Conservation (phyloP, 2,888 invertebrate species). For the Cyclophora albipunctata region DNA sequence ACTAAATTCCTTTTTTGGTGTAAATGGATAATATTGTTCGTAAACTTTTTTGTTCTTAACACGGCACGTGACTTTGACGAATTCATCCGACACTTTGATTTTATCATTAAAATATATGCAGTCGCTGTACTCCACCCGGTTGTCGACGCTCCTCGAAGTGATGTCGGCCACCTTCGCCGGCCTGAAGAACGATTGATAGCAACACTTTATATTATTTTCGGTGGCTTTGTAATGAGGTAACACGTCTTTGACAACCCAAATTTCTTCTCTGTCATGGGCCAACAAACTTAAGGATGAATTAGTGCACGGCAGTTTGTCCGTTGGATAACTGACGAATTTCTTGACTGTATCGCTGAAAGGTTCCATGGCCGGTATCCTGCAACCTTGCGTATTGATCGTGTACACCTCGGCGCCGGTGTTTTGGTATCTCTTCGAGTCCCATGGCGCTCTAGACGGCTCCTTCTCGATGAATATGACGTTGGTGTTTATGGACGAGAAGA, state of each 20-base stretch:
- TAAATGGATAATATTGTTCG: slow-evolving; percentile 79
- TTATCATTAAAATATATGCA: slow-evolving; percentile 58
- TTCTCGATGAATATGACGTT: slow-evolving; percentile 5
- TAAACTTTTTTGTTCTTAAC: slow-evolving; percentile 57
- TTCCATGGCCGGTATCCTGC: slow-evolving; percentile 76
- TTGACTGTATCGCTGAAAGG: slow-evolving; percentile 68
- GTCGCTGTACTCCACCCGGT: slow-evolving; percentile 45
- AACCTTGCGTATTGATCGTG: slow-evolving; percentile 74
- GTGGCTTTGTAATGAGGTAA: slow-evolving; percentile 58
- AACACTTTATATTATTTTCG: slow-evolving; percentile 62
- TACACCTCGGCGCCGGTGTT: slow-evolving; percentile 24
- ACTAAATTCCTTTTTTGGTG: slow-evolving; percentile 46
- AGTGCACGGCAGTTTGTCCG: slow-evolving; percentile 4
- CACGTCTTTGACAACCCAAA: slow-evolving; percentile 64
- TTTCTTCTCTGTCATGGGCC: slow-evolving; percentile 67
- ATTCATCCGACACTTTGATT: slow-evolving; percentile 70
- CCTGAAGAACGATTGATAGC: slow-evolving; percentile 64
- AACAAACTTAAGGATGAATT: slow-evolving; percentile 37
- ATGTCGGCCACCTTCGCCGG: slow-evolving; percentile 13
- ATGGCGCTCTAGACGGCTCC: slow-evolving; percentile 1
- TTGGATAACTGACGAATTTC: slow-evolving; percentile 20
- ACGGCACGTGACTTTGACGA: slow-evolving; percentile 77
- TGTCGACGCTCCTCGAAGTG: slow-evolving; percentile 30
- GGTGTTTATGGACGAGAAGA: slow-evolving; percentile 16
- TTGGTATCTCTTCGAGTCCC: not conserved